These are phyloP conservation scores for Myripristis murdjan DNA, from an alignment of 2,797 vertebrate genomes.

Conservation along the genomic window DNA sequence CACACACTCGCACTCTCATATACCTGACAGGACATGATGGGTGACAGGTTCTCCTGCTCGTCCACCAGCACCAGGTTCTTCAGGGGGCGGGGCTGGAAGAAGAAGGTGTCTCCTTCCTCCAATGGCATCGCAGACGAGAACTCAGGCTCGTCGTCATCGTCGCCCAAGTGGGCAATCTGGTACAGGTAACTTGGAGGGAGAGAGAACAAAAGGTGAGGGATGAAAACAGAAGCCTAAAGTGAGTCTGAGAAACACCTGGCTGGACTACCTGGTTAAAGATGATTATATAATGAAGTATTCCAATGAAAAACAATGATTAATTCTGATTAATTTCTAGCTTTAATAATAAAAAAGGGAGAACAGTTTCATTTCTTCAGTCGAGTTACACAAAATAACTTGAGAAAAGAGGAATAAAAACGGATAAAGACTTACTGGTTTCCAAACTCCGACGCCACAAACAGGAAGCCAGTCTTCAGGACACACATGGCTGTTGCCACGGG, in stretches of 20 bases:
- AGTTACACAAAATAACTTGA: not conserved
- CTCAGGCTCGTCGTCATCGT: conserved; percentile 98
- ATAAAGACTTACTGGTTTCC: conserved; percentile 96
- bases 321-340: too few relatives aligned
- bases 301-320: too few relatives aligned
- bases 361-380: not conserved
- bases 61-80: conserved; percentile 98
- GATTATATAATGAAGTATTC: too few relatives aligned
- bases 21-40: conserved; percentile 98
- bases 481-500: conserved; percentile 98
- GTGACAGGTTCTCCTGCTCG: conserved; percentile 97
- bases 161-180: conserved; percentile 98
- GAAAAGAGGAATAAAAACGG: not conserved
- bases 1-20: not conserved
- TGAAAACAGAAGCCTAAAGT: too few relatives aligned
- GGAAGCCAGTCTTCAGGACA: conserved; percentile 97
- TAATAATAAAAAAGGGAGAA: not conserved
- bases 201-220: not conserved
- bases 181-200: conserved; percentile 91
- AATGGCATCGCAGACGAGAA: conserved; percentile 99
- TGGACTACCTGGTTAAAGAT: too few relatives aligned
- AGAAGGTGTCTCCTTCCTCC: conserved; percentile 98
- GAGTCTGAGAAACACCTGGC: too few relatives aligned
- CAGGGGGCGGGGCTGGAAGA: conserved; percentile 96
- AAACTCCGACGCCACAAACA: conserved; percentile 98